These are phyloP conservation scores for Solenodon paradoxus DNA, from an alignment of 2,113 vertebrate genomes.

Conservation along the genomic window DNA sequence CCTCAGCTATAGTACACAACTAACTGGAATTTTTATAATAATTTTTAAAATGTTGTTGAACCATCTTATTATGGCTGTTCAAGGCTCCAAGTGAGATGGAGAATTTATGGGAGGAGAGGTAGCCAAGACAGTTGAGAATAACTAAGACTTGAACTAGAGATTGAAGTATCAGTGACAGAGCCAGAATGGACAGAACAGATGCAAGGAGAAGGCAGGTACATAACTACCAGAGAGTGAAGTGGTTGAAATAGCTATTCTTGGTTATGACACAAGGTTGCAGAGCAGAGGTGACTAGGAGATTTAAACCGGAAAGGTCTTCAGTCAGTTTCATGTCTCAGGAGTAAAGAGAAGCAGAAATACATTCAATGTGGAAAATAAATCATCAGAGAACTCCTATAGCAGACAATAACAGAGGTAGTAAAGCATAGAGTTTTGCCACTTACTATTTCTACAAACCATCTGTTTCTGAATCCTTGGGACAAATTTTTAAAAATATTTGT, in stretches of 20 bases:
- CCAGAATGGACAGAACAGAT: not conserved
- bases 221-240: not conserved
- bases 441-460: not conserved
- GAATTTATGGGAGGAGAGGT: not conserved
- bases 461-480: not conserved
- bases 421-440: not conserved
- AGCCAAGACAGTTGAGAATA: not conserved
- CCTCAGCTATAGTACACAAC: not conserved
- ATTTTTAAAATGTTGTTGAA: not conserved
- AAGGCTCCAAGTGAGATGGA: not conserved
- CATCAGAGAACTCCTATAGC: not conserved
- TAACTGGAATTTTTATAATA: not conserved
- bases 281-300: not conserved
- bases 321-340: not conserved
- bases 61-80: not conserved
- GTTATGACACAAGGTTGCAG: not conserved
- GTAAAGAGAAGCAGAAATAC: not conserved
- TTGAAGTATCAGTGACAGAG: not conserved
- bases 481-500: not conserved
- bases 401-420: not conserved
- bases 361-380: not conserved
- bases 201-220: not conserved
- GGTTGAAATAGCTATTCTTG: not conserved
- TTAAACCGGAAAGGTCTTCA: not conserved
- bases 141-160: not conserved